Evolutionary conservation across 2,113 vertebrate species (phyloP).

Genomic region (Tylochromis polylepis): DNA sequence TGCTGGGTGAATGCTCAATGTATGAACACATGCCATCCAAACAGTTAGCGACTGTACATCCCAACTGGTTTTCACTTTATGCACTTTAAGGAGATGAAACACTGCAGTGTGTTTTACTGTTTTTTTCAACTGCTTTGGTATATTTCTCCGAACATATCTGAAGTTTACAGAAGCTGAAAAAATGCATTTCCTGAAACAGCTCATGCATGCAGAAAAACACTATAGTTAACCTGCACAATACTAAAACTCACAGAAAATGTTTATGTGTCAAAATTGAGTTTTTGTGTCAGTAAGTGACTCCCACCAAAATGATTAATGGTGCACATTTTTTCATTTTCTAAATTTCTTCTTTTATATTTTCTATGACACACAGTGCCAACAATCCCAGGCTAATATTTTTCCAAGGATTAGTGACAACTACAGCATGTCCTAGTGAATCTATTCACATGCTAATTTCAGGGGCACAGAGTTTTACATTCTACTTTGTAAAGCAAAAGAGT

Average conservation of each 20-base stretch:
- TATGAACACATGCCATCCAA: neutral
- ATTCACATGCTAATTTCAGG: neutral
- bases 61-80: conserved; percentile 27
- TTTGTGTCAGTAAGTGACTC: neutral
- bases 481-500: neutral
- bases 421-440: neutral
- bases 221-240: neutral
- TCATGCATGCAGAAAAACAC: neutral
- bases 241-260: neutral
- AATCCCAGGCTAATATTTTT: neutral
- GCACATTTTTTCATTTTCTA: too few species aligned
- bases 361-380: neutral
- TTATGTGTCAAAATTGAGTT: neutral
- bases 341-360: neutral
- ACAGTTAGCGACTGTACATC: neutral
- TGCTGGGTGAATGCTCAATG: neutral
- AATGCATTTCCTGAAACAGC: neutral
- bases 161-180: neutral
- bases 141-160: neutral
- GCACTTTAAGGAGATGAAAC: neutral
- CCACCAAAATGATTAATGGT: neutral
- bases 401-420: neutral
- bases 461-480: neutral
- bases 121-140: neutral
- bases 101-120: neutral